Evolutionary conservation across 2,797 vertebrate genomes (phyloP).

Genomic region (Fundulus diaphanus): DNA sequence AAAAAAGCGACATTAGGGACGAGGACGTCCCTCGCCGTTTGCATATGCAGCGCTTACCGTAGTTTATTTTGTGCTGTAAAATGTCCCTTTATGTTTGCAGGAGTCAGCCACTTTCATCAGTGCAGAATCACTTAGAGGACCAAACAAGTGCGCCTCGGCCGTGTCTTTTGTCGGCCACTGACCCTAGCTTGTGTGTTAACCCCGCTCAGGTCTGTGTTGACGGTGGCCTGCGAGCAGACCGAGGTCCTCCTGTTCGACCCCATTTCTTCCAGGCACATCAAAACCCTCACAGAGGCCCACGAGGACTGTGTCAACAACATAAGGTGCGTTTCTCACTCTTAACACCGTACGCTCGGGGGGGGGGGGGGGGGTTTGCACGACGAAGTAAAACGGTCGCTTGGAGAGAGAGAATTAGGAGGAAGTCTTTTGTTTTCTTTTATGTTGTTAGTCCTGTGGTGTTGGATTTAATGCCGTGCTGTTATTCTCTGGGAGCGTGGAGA

Average conservation of each 20-base stretch:
- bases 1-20: too few species aligned
- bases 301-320: slow-evolving; percentile 99
- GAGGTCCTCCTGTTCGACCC: slow-evolving; percentile 98
- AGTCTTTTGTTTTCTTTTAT: neutral
- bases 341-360: neutral
- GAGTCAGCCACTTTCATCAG: neutral
- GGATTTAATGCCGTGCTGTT: too few species aligned
- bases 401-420: neutral
- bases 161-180: neutral
- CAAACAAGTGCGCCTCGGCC: neutral
- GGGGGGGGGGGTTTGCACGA: neutral
- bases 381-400: neutral
- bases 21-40: neutral
- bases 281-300: slow-evolving; percentile 96
- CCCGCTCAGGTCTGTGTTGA: slow-evolving; percentile 89
- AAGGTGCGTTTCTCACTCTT: slow-evolving; percentile 76
- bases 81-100: neutral
- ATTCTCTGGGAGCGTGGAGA: too few species aligned
- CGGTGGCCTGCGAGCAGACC: slow-evolving; percentile 97
- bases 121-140: neutral
- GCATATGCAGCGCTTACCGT: neutral
- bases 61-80: neutral
- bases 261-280: slow-evolving; percentile 96
- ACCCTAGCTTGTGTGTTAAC: neutral
- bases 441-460: too few species aligned